Evolutionary conservation across 2,888 invertebrate species (phyloP).

Genomic region (Drosophila percnosoma): DNA sequence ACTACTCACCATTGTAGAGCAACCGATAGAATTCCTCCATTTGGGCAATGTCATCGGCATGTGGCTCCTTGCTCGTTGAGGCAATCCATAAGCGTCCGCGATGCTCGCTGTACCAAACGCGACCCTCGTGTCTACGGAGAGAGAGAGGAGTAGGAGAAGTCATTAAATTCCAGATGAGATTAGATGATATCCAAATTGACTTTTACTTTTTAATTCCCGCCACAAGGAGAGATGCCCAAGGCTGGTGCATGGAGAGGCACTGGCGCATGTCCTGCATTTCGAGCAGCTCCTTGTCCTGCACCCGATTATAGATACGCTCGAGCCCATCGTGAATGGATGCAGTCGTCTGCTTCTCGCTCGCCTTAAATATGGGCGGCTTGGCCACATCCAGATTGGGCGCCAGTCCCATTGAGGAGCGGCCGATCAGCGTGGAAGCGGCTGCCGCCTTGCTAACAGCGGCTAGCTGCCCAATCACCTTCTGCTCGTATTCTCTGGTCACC

Average conservation of each 20-base stretch:
- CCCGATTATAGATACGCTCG: slow-evolving; percentile 85
- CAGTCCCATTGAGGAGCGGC: slow-evolving; percentile 55
- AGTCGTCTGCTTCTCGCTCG: slow-evolving; percentile 40
- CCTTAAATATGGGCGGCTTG: slow-evolving; percentile 70
- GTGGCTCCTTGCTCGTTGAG: slow-evolving; percentile 91
- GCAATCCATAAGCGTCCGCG: slow-evolving; percentile 98
- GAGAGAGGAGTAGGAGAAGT: background rate
- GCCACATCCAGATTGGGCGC: slow-evolving; percentile 65
- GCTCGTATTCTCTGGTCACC: slow-evolving; percentile 83
- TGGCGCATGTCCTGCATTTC: slow-evolving; percentile 94
- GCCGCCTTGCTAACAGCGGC: slow-evolving; percentile 73
- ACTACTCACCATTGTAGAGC: slow-evolving; percentile 87
- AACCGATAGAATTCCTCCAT: slow-evolving; percentile 90
- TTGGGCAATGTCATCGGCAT: slow-evolving; percentile 88
- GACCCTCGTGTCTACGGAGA: slow-evolving; percentile 92
- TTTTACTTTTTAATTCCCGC: slow-evolving; percentile 95
- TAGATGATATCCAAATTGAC: background rate
- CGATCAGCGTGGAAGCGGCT: slow-evolving; percentile 44
- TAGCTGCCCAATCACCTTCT: slow-evolving; percentile 84
- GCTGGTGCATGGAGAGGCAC: slow-evolving; percentile 98
- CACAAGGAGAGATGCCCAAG: slow-evolving; percentile 96
- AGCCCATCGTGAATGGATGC: slow-evolving; percentile 53
- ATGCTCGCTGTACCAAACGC: slow-evolving; percentile 96
- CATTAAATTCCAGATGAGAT: background rate
- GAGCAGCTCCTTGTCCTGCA: slow-evolving; percentile 91